Percentiles rank a stretch among this genome's conserved stretches.
Evolutionary conservation across 2,113 vertebrate species (phyloP).

Genomic region (Sapayoa aenigma): DNA sequence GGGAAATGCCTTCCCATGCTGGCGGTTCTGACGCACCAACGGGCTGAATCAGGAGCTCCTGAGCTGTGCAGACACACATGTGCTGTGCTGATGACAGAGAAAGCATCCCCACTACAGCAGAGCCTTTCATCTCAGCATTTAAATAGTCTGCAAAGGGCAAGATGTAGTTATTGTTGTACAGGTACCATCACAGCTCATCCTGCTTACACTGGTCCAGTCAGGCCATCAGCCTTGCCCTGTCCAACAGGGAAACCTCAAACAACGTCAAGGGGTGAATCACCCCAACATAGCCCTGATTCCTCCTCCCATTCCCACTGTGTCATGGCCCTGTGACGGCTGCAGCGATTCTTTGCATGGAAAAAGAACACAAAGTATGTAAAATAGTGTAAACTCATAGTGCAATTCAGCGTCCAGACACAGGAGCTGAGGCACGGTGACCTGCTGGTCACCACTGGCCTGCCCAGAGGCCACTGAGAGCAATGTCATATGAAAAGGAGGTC

Average conservation of each 20-base stretch:
- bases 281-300: background rate
- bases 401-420: background rate
- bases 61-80: background rate
- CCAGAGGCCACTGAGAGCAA: background rate
- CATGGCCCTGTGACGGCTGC: background rate
- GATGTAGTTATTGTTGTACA: background rate
- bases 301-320: background rate
- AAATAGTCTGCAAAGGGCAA: background rate
- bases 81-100: background rate
- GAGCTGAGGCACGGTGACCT: accelerated
- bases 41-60: background rate
- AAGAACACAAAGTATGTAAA: background rate
- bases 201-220: accelerated
- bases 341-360: background rate
- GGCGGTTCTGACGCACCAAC: background rate
- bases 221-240: background rate
- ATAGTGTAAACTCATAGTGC: background rate
- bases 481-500: background rate
- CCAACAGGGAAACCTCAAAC: background rate
- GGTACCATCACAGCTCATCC: background rate
- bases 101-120: background rate
- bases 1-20: background rate
- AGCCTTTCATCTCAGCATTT: background rate
- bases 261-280: background rate
- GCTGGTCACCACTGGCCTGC: background rate